phyloP scores from a whole-genome alignment of 2,797 vertebrate species.

The Anisognathus igniventris region DNA sequence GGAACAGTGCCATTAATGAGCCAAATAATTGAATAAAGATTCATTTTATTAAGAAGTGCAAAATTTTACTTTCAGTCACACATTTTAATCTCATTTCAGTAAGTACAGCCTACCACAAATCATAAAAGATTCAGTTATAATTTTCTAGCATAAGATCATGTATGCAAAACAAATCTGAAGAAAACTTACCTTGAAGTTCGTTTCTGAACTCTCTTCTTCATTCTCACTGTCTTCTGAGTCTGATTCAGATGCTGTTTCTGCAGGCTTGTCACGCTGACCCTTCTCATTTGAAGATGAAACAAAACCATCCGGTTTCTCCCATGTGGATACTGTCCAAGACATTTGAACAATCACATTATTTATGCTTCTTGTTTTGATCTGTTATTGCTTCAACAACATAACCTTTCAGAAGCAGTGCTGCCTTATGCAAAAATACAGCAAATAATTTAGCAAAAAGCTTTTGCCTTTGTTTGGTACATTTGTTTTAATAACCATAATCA shows the following conservation, averaged over 20 bases:
- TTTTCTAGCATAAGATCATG: background rate
- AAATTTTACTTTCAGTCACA: background rate
- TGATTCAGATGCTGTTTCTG: constrained; percentile 52
- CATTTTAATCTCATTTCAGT: background rate
- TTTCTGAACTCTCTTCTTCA: constrained; percentile 67
- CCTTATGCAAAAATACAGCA: background rate
- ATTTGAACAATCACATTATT: constrained; percentile 55
- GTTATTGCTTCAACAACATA: background rate
- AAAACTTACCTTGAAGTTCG: constrained; percentile 77
- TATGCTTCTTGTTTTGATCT: constrained; percentile 1
- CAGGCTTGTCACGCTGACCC: background rate
- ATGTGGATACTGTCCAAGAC: constrained; percentile 84
- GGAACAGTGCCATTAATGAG: background rate
- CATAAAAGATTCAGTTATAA: background rate
- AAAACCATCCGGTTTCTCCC: constrained; percentile 87
- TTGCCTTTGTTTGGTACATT: background rate
- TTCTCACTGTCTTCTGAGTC: constrained; percentile 49
- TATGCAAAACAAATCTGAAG: background rate
- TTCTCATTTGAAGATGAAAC: constrained; percentile 54
- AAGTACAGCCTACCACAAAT: background rate
- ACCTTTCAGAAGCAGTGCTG: background rate
- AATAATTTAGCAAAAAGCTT: background rate
- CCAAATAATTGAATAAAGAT: background rate
- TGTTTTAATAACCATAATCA: background rate
- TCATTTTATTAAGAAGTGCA: background rate